Conservation (phyloP, 2,797 vertebrate species). For the Diplodus puntazzo region DNA sequence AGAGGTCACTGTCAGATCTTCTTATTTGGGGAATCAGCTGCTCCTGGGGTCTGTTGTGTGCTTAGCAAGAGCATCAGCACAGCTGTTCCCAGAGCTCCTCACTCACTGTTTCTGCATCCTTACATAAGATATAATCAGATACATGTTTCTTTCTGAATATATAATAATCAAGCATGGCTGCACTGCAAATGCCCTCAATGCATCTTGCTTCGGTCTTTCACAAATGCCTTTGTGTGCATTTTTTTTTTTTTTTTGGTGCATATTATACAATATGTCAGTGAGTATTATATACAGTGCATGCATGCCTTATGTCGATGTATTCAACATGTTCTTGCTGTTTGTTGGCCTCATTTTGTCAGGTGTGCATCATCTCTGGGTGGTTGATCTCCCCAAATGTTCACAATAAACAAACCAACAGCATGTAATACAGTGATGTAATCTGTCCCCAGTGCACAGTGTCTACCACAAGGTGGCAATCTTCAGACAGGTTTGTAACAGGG, state of each 20-base stretch:
- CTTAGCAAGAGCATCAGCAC: constrained; percentile 29
- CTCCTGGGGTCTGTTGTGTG: constrained; percentile 16
- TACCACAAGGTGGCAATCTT: constrained; percentile 68
- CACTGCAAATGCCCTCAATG: background rate
- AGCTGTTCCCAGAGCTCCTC: constrained; percentile 30
- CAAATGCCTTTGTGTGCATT: background rate
- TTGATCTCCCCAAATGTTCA: background rate
- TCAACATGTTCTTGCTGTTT: background rate
- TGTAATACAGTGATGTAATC: constrained; percentile 40
- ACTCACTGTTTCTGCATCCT: constrained; percentile 30
- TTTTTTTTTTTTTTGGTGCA: background rate
- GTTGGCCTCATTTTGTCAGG: background rate
- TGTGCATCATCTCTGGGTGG: background rate
- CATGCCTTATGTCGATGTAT: background rate
- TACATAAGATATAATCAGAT: background rate
- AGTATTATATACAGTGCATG: background rate
- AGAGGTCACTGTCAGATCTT: constrained; percentile 42
- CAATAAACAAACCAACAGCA: background rate
- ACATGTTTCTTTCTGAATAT: constrained; percentile 2
- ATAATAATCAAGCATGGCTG: constrained; percentile 8
- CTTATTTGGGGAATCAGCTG: constrained; percentile 46
- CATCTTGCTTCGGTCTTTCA: background rate
- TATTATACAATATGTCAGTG: background rate
- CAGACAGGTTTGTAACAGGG: constrained; percentile 23
- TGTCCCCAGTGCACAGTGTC: constrained; percentile 10